A percentile compares a stretch with the other conserved stretches of the same genome.
Conservation (phyloP, 1,140 invertebrate species). For the Plodia interpunctella region DNA sequence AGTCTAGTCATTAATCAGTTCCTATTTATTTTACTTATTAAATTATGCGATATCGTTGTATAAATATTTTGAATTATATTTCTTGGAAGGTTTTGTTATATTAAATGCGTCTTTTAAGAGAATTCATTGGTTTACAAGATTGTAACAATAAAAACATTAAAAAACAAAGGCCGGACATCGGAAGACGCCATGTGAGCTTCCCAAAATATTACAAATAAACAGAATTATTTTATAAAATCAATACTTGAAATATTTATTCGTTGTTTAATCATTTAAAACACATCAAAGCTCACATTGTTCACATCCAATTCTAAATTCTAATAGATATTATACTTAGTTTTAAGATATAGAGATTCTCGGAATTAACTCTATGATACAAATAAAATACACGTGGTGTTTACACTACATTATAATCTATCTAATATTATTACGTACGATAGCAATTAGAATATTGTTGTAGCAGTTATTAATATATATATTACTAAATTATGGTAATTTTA, state of each 20-base stretch:
- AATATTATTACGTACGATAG: background rate
- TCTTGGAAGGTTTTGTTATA: background rate
- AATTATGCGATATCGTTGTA: background rate
- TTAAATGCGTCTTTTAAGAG: background rate
- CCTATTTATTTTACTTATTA: constrained; percentile 29
- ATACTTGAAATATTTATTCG: background rate
- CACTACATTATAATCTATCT: background rate
- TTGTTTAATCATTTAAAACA: background rate
- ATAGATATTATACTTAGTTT: background rate
- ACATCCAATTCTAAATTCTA: background rate
- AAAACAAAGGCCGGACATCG: too few species aligned
- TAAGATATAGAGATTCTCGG: background rate
- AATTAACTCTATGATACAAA: background rate
- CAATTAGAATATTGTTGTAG: background rate
- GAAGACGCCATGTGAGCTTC: too few species aligned
- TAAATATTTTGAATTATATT: background rate
- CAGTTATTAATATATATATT: background rate
- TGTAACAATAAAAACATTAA: too few species aligned
- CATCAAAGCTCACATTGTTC: background rate
- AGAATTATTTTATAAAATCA: too few species aligned
- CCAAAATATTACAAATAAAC: too few species aligned
- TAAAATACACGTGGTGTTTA: background rate
- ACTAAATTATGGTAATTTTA: background rate
- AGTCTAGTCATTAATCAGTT: constrained; percentile 46
- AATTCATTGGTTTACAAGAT: background rate